Conservation (phyloP, 2,888 invertebrate species). For the Cryptus viduatorius region DNA sequence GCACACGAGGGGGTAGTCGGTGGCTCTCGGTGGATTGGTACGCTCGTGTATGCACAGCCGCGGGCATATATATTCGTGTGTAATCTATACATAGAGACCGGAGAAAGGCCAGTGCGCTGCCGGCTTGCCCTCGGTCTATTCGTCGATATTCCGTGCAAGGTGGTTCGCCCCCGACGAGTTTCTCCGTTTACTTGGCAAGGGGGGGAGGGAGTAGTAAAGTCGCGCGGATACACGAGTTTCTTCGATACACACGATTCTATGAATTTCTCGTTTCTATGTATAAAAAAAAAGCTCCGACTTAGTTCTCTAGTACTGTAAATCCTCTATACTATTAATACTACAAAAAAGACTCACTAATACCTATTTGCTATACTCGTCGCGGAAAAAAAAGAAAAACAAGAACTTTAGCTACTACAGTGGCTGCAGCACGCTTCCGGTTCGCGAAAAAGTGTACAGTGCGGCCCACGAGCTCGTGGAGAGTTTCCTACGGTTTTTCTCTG, state of each 20-base stretch:
- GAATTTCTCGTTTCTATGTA: neutral
- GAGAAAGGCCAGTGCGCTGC: neutral
- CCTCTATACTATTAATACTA: constrained; percentile 5
- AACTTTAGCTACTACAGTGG: neutral
- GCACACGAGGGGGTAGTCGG: neutral
- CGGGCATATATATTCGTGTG: neutral
- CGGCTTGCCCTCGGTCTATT: neutral
- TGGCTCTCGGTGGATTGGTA: no score
- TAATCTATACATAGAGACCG: neutral
- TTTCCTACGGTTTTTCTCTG: neutral
- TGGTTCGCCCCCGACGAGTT: neutral
- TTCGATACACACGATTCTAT: neutral
- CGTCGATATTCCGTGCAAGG: constrained; percentile 40
- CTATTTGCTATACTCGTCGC: neutral
- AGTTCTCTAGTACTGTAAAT: neutral
- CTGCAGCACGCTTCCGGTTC: constrained; percentile 1
- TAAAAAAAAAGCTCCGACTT: neutral
- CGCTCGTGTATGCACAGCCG: no score
- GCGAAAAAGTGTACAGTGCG: neutral
- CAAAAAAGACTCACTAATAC: neutral
- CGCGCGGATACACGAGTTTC: no score
- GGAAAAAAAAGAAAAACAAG: neutral
- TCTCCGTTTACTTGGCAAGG: neutral
- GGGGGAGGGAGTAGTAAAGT: no score
- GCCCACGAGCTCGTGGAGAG: neutral